Conservation (phyloP, 2,113 vertebrate species). For the Trematocara unimaculatum region DNA sequence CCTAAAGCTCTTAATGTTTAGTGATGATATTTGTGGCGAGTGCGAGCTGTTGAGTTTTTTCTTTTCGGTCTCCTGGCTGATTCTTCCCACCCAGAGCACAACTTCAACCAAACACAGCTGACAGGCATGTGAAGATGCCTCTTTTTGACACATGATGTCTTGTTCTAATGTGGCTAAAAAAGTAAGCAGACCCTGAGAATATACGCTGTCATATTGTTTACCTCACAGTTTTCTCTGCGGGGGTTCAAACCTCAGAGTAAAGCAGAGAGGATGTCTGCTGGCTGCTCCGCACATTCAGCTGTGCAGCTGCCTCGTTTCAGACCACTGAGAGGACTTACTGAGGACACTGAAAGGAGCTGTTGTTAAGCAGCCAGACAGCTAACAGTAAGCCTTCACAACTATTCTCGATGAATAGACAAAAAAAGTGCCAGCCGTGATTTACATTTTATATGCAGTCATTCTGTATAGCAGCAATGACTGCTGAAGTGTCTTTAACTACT, state of each 20-base stretch:
- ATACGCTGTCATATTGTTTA: not conserved
- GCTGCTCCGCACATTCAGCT: not conserved
- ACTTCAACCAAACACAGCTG: not conserved
- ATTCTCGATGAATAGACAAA: not conserved
- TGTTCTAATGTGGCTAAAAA: not conserved
- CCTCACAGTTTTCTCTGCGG: not conserved
- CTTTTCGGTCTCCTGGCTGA: not conserved
- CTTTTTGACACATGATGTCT: not conserved
- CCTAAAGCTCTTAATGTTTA: not conserved
- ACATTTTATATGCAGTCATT: not conserved
- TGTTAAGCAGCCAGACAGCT: constrained; percentile 18
- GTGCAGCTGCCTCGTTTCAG: constrained; percentile 14
- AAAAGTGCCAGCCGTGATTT: not conserved
- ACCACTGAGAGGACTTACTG: constrained; percentile 8
- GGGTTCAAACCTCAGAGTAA: not conserved
- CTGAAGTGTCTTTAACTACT: not conserved
- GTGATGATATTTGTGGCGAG: not conserved
- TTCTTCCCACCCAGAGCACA: not conserved
- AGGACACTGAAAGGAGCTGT: constrained; percentile 5
- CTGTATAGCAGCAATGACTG: not conserved
- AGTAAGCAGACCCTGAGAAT: not conserved
- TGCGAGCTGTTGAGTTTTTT: not conserved
- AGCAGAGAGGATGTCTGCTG: not conserved
- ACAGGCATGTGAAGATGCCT: not conserved
- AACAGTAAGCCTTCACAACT: constrained; percentile 17